Percentiles rank a stretch among this genome's conserved stretches.
Conservation (phyloP, 2,797 vertebrate species). For the Paguma larvata region DNA sequence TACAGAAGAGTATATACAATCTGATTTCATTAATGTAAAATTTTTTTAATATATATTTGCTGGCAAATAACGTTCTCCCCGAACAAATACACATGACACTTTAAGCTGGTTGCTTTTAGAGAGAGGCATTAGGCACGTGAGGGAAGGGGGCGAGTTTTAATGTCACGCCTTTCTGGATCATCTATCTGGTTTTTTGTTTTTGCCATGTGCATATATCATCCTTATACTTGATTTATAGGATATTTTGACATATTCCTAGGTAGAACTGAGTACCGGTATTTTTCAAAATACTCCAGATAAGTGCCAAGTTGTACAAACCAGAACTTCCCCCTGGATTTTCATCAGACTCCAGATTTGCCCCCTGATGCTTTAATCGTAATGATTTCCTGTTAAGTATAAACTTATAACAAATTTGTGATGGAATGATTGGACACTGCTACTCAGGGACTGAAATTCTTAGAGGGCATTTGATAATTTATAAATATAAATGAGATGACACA, state of each 20-base stretch:
- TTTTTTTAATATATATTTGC: neutral
- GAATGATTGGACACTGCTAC: neutral
- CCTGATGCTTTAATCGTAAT: slow-evolving; percentile 16
- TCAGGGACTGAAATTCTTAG: slow-evolving; percentile 41
- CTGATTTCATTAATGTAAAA: slow-evolving; percentile 36
- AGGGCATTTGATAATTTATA: slow-evolving; percentile 46
- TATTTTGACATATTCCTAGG: slow-evolving; percentile 48
- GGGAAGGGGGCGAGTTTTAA: slow-evolving; percentile 33
- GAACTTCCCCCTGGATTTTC: slow-evolving; percentile 34
- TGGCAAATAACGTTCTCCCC: neutral
- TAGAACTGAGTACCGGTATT: neutral
- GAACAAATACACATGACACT: slow-evolving; percentile 42
- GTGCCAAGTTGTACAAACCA: slow-evolving; percentile 38
- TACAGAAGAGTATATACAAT: slow-evolving; percentile 42
- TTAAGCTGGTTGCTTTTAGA: slow-evolving; percentile 23
- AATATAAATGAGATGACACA: slow-evolving; percentile 62
- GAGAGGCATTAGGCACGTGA: neutral
- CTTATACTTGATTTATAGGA: slow-evolving; percentile 30
- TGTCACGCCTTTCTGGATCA: slow-evolving; percentile 38
- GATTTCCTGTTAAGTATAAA: slow-evolving; percentile 17
- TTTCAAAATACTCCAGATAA: slow-evolving; percentile 50
- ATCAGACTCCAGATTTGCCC: slow-evolving; percentile 38
- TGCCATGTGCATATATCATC: neutral
- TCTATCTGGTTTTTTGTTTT: slow-evolving; percentile 32
- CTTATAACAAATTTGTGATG: slow-evolving; percentile 45